Evolutionary conservation across 2,113 vertebrate species (phyloP).

Genomic region (Elephas maximus): DNA sequence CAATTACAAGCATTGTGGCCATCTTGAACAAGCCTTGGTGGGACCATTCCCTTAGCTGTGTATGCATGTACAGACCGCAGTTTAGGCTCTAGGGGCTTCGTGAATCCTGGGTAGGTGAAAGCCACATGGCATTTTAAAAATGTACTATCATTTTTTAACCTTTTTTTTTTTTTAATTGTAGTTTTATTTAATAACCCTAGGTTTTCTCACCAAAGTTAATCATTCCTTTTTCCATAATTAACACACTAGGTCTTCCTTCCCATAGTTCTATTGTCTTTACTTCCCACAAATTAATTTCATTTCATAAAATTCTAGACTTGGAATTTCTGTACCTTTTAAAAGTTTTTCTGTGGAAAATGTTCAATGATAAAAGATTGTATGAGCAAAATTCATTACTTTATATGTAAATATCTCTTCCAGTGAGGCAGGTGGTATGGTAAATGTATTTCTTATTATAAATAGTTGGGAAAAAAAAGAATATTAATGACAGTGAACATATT

Average conservation of each 20-base stretch:
- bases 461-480: neutral
- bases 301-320: slow-evolving; percentile 39
- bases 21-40: neutral
- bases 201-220: slow-evolving; percentile 39
- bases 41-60: neutral
- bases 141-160: neutral
- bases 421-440: neutral
- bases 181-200: slow-evolving; percentile 37
- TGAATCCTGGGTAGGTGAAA: neutral
- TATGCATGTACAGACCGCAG: neutral
- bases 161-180: neutral
- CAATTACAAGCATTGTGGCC: neutral
- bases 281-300: slow-evolving; percentile 48
- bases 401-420: neutral
- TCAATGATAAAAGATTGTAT: neutral
- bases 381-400: neutral
- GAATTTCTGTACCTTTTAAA: slow-evolving; percentile 32
- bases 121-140: neutral
- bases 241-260: neutral
- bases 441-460: slow-evolving; percentile 47
- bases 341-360: neutral
- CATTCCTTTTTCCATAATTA: slow-evolving; percentile 16
- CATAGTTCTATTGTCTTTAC: neutral
- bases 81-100: neutral
- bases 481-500: slow-evolving; percentile 19